phyloP scores from a whole-genome alignment of 2,113 vertebrate genomes.

The Neotoma lepida region DNA sequence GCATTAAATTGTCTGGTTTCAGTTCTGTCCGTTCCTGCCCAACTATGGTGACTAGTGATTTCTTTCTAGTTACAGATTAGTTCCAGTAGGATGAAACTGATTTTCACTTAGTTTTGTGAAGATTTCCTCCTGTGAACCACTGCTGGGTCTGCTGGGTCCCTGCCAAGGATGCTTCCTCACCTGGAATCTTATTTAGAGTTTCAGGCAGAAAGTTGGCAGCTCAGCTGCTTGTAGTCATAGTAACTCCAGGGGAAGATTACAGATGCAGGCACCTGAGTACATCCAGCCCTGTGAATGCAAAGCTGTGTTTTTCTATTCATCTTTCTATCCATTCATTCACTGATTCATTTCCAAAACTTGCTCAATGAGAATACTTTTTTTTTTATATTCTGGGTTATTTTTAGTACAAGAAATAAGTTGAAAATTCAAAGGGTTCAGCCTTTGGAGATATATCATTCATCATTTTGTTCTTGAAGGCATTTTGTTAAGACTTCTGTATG shows the following conservation, averaged over 20 bases:
- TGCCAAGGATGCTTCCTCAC: slow-evolving; percentile 75
- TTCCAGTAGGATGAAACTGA: slow-evolving; percentile 67
- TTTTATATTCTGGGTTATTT: not conserved
- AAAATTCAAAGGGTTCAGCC: not conserved
- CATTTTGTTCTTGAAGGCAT: not conserved
- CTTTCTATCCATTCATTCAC: slow-evolving; percentile 51
- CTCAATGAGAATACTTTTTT: slow-evolving; percentile 4
- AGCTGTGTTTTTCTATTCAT: slow-evolving; percentile 43
- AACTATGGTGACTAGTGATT: slow-evolving; percentile 6
- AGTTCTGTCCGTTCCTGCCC: not conserved
- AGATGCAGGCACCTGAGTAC: not conserved
- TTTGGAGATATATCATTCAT: slow-evolving; percentile 6
- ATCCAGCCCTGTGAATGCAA: not conserved
- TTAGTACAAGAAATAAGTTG: not conserved
- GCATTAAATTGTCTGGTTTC: slow-evolving; percentile 38
- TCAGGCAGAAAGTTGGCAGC: slow-evolving; percentile 73
- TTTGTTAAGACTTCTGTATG: not conserved
- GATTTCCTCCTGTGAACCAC: slow-evolving; percentile 49
- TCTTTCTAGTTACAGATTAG: slow-evolving; percentile 57
- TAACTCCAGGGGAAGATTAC: slow-evolving; percentile 63
- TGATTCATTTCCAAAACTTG: slow-evolving; percentile 21
- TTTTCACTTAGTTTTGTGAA: slow-evolving; percentile 68
- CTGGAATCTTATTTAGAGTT: slow-evolving; percentile 75
- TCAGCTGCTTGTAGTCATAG: slow-evolving; percentile 74
- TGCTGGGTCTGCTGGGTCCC: slow-evolving; percentile 49